Base-by-base conservation (phyloP, 2,797 vertebrate species). In the Hypotaenidia okinawae region DNA sequence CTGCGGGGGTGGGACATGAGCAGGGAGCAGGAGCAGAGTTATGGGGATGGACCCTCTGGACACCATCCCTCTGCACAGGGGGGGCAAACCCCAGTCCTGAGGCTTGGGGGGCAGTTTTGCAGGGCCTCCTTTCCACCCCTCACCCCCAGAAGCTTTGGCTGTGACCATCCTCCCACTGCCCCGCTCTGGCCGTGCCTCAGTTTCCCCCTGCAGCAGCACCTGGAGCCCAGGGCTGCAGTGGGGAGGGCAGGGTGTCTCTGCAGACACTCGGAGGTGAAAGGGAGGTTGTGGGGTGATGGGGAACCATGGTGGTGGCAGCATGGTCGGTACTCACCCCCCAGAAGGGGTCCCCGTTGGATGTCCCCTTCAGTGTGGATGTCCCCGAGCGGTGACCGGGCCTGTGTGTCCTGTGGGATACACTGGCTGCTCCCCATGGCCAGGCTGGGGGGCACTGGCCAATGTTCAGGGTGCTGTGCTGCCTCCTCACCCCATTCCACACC, bases 1-100 rank as follows among this genome's bases (percentile, higher is more conserved):
- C 16, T 32, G n/a, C 2, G 0, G 10, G 4, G 8, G 21, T 7
- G 16, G 11, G 5, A 16, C n/a, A 43, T 4, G 10, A 80, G 52
- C 41, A 39, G 77, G 63, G 43, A 49, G 13, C 17, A 8, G 23
- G 17, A 68, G 52, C 33, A 58, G 49, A 41, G 41, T 27, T 22
- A 32, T 9, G 41, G n/a, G 63, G 41, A 16, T 1, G 13, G 21
- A 57, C 10, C 6, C 39, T 28, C 33, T 8, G 9, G n/a, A 21
- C 22, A 32, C 22, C 28, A n/a, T 39, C 10, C 16, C 39, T 57
- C 6, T 2, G 51, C 22, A 6, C 6, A 4, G 62, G 22, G 49
- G 30, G 35, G 45, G 47, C n/a, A 59, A 47, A 47, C 19, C 43
- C 32, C 70, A 58, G 41, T 19, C 41, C n/a, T 16, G 43, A 0